Conservation (phyloP, 92 coral and sea anemone genomes). For the Paragorgia papillata region DNA sequence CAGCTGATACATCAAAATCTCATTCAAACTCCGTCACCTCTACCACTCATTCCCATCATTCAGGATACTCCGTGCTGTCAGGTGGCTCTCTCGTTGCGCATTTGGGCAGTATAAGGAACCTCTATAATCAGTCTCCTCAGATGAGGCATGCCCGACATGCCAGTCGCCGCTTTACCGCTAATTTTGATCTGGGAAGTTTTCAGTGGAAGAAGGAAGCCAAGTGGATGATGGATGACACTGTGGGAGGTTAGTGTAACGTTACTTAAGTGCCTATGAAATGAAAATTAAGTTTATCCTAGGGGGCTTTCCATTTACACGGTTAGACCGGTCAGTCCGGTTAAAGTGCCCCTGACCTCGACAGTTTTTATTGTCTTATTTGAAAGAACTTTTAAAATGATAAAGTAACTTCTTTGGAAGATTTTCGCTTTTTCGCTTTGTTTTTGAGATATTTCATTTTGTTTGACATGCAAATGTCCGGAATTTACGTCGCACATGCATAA, state of each 20-base stretch:
- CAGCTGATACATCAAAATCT: conserved; percentile 87
- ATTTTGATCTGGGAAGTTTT: conserved; percentile 33
- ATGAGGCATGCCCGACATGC: conserved; percentile 28
- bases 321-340: too few species aligned
- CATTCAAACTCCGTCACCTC: conserved; percentile 91
- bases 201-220: conserved; percentile 39
- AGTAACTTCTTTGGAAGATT: too few species aligned
- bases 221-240: conserved; percentile 7
- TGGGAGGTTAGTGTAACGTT: neutral
- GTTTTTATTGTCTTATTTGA: too few species aligned
- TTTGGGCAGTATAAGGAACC: conserved; percentile 8
- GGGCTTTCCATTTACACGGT: too few species aligned
- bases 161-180: conserved; percentile 17
- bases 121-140: conserved; percentile 24
- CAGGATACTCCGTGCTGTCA: conserved; percentile 26
- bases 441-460: too few species aligned
- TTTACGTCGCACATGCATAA: too few species aligned
- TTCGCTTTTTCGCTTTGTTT: too few species aligned
- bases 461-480: too few species aligned
- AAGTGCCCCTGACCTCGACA: too few species aligned
- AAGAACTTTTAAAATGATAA: too few species aligned
- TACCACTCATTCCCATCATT: conserved; percentile 17
- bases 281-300: too few species aligned
- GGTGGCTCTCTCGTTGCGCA: conserved; percentile 32
- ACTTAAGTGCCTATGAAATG: too few species aligned